Evolutionary conservation across 2,113 vertebrate species (phyloP), one percentile per base, ranked within the genome.

Genomic region (Chionodraco myersi): DNA sequence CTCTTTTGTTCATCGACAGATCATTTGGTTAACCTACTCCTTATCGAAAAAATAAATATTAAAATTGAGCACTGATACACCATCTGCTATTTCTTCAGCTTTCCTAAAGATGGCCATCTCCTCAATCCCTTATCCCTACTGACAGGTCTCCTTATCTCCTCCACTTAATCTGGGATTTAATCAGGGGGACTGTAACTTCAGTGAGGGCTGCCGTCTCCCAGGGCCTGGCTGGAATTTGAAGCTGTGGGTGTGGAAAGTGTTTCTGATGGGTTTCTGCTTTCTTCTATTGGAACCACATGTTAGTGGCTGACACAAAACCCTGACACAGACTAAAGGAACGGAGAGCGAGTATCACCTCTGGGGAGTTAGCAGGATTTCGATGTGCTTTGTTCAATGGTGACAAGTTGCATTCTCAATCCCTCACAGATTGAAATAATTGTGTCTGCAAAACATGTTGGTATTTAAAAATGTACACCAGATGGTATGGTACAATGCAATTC

Each of bases 271-370:
- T 90, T 90, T 91, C 77, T 88, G 88, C 87, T 67, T 75, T 90
- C 72, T 73, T 94, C 87, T 93, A 95, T 95, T 95, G 85, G 82
- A 95, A 95, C 90, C 94, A 95, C 91, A 95, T 95, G 95, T 94
- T 69, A 62, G 77, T 65, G 76, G 85, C 88, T 89, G 86, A 65
- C 75, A 47, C 82, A 87, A 92, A 93, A 92, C 81, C 76, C 88
- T 65, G 77, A 72, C 80, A 82, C 90, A 83, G 89, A 89, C 75
- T 60, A 63, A 76, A 66, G 79, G 82, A 64, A 86, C 78, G 68
- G 62, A 69, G 72, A 86, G 84, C 75, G 79, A 86, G 65, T 67
- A 65, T 74, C 80, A 76, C 76, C 80, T 75, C 74, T 58, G 36
- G 75, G 85, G 84, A 91, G 80, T 68, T 56, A 84, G 59, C 80